phyloP scores from a whole-genome alignment of 2,888 invertebrate genomes.

The Metopia argyrocephala region DNA sequence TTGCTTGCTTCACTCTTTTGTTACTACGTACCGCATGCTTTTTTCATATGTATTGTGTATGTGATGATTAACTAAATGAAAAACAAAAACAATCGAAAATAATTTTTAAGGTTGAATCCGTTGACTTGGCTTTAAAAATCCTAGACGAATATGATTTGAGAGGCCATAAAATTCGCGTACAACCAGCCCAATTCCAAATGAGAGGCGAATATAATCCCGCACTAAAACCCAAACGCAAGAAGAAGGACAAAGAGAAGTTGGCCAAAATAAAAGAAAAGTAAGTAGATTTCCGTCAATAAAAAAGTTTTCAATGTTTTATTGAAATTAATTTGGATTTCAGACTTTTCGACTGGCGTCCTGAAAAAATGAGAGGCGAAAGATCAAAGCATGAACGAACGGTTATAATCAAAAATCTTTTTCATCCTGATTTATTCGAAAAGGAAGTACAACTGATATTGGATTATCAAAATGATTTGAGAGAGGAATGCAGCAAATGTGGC shows the following conservation, averaged over 20 bases:
- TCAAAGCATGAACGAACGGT: conserved; percentile 94
- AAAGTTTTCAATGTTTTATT: neutral
- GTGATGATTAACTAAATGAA: neutral
- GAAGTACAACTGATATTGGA: conserved; percentile 93
- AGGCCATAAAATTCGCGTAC: conserved; percentile 90
- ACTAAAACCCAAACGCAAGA: conserved; percentile 93
- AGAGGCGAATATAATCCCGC: conserved; percentile 96
- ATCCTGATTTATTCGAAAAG: conserved; percentile 91
- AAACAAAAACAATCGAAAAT: neutral
- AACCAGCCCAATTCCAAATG: conserved; percentile 95
- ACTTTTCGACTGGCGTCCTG: conserved; percentile 97
- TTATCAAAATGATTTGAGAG: conserved; percentile 92
- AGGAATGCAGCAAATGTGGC: conserved; percentile 94
- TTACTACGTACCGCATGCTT: too few species aligned
- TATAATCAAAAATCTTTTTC: conserved; percentile 95
- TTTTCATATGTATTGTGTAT: conserved; percentile 3
- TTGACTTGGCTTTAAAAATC: conserved; percentile 93
- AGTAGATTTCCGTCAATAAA: conserved; percentile 59
- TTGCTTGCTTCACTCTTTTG: too few species aligned
- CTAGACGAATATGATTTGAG: conserved; percentile 91
- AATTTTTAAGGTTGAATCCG: conserved; percentile 88
- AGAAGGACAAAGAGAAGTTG: conserved; percentile 93
- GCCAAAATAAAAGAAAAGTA: conserved; percentile 95
- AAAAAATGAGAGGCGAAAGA: conserved; percentile 91
- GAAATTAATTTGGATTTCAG: conserved; percentile 75